Base-by-base conservation (phyloP, 2,797 vertebrate species). In the Chaetophractus vellerosus region DNA sequence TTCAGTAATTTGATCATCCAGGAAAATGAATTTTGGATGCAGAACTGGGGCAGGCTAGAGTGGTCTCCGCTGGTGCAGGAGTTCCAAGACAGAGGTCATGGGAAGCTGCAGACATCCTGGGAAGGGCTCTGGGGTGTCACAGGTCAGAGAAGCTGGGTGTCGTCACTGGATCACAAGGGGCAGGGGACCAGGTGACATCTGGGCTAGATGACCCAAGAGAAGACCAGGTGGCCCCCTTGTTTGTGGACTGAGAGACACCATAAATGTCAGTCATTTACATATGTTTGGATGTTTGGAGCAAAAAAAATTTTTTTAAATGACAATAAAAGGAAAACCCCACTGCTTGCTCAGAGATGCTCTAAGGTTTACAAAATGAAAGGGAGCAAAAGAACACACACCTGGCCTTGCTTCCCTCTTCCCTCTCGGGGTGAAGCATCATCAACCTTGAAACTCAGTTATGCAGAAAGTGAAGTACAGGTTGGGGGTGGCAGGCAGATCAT, bases 341-440 rank as follows among this genome's bases (percentile, higher is more conserved):
- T 48, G 52, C 18, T 76, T 48, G 52, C 18, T 76, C 18, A 50
- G 55, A 16, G 36, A 41, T 45, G 31, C 52, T 82, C 18, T 45
- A 5, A 76, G 63, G 41, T 50, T 57, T 36, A n/a, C 28, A 57
- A 69, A 21, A 61, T 48, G 11, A n/a, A 89, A 84, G 14, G 21
- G 63, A 79, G 28, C 14, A 68, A 38, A 83, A 64, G 0, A 15
- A 66, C 23, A 61, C 16, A 72, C 21, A 57, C 10, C 26, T 57
- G 15, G 71, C 41, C 61, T 82, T 80, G 41, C 52, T 10, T 82
- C 87, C 63, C 28, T 55, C 64, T 82, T 69, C 21, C 36, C 10
- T 87, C 21, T 74, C 69, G 64, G 61, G 45, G 76, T 82, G 83
- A 66, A 78, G 9, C 36, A 28, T 83, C n/a, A 66, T 28, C 38